phyloP scores from a whole-genome alignment of 1,140 invertebrate species.

The Linepithema humile region DNA sequence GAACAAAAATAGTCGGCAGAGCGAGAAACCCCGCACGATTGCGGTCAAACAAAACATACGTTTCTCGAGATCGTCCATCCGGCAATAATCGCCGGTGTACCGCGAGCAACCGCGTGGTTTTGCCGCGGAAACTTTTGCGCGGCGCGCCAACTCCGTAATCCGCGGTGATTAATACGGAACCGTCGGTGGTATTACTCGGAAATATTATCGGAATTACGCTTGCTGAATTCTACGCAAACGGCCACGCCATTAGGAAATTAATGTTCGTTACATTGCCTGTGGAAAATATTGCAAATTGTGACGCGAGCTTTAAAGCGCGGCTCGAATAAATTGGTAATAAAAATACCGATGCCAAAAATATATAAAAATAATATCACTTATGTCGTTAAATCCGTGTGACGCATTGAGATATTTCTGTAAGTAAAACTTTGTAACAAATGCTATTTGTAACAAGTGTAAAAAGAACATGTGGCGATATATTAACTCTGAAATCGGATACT shows the following conservation, averaged over 20 bases:
- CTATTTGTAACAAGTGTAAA: conserved; percentile 19
- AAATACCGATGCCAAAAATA: too few relatives aligned
- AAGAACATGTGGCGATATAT: conserved; percentile 37
- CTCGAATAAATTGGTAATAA: background rate
- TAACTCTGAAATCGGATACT: conserved; percentile 40
- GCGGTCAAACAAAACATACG: conserved; percentile 33
- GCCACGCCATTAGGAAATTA: background rate
- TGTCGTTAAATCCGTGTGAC: too few relatives aligned
- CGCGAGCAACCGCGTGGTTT: background rate
- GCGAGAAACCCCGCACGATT: conserved; percentile 1
- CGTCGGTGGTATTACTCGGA: background rate
- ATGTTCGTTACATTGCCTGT: background rate
- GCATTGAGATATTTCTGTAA: background rate
- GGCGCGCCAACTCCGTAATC: background rate
- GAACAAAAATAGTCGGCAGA: conserved; percentile 35
- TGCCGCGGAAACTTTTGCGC: background rate
- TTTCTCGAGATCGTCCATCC: conserved; percentile 1
- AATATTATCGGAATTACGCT: conserved; percentile 5
- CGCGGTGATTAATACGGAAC: conserved; percentile 6
- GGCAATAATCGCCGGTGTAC: conserved; percentile 17
- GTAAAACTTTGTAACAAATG: conserved; percentile 24
- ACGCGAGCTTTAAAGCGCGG: background rate
- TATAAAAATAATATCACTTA: too few relatives aligned
- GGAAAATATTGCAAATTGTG: background rate
- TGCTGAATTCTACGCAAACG: background rate